A percentile compares a stretch with the other conserved stretches of the same genome.
These are phyloP conservation scores for Cylloceria caligata DNA, from an alignment of 2,888 invertebrate species.

Conservation along the genomic window DNA sequence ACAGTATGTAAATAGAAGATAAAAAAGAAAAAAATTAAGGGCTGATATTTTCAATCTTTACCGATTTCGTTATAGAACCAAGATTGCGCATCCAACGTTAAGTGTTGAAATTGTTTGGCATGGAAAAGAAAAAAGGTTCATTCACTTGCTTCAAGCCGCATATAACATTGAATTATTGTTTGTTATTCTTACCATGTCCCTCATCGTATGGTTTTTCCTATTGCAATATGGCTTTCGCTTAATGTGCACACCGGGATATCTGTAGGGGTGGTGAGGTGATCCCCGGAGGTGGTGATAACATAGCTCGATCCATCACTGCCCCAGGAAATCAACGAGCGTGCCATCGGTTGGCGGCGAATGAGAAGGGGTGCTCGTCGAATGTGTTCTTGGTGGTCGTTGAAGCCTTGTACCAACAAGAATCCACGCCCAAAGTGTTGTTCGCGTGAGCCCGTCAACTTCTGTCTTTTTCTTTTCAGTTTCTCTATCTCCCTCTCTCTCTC, in stretches of 20 bases:
- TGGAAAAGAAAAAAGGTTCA: not conserved
- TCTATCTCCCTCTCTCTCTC: not conserved
- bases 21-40: no score
- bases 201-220: not conserved
- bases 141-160: not conserved
- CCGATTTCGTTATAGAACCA: no score
- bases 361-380: constrained; percentile 56
- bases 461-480: not conserved
- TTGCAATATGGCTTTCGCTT: constrained; percentile 4
- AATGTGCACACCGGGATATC: constrained; percentile 1
- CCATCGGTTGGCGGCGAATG: constrained; percentile 40
- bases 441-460: constrained; percentile 66
- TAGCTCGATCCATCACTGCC: constrained; percentile 84
- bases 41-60: no score
- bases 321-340: constrained; percentile 58
- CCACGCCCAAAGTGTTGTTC: constrained; percentile 58
- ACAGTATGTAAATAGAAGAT: no score
- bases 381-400: constrained; percentile 39
- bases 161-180: not conserved
- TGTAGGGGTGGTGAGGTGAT: constrained; percentile 72
- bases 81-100: no score
- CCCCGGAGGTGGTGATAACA: constrained; percentile 82
- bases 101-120: no score
- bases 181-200: not conserved
- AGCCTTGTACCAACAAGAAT: not conserved